A percentile compares a stretch with the other conserved stretches of the same genome.
Evolutionary conservation across 2,797 vertebrate species (phyloP).

Genomic region (Schizopygopsis pylzovi): DNA sequence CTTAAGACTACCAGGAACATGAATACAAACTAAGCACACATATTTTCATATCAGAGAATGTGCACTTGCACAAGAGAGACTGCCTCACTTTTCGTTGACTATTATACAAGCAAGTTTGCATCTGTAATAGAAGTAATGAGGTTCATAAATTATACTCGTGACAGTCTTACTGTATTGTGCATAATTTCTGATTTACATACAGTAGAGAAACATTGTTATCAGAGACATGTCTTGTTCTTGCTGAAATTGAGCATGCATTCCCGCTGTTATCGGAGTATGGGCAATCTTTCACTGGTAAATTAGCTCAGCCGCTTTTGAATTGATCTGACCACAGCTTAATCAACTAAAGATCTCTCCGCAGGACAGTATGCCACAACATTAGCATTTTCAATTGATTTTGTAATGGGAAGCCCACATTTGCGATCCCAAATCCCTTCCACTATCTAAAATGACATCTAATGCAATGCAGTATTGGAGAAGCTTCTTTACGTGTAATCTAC

Average conservation of each 20-base stretch:
- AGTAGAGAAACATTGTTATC: not conserved
- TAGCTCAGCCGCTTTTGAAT: conserved; percentile 9
- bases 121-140: not conserved
- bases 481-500: too few relatives aligned
- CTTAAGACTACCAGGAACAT: conserved; percentile 18
- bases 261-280: conserved; percentile 13
- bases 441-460: conserved; percentile 10
- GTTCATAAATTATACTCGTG: conserved; percentile 5
- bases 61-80: not conserved
- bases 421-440: not conserved
- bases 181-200: not conserved
- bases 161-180: not conserved
- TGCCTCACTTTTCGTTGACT: not conserved
- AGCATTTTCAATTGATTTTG: conserved; percentile 39
- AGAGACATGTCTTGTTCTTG: not conserved
- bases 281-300: conserved; percentile 21
- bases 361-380: not conserved
- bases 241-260: not conserved
- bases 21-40: conserved; percentile 26
- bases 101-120: not conserved
- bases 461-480: not conserved
- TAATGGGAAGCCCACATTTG: conserved; percentile 8
- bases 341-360: not conserved
- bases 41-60: conserved; percentile 17
- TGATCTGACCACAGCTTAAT: conserved; percentile 25